Evolutionary conservation across 2,888 invertebrate species (phyloP), one percentile per base, ranked within the genome.

Genomic region (Laspeyria flexula): DNA sequence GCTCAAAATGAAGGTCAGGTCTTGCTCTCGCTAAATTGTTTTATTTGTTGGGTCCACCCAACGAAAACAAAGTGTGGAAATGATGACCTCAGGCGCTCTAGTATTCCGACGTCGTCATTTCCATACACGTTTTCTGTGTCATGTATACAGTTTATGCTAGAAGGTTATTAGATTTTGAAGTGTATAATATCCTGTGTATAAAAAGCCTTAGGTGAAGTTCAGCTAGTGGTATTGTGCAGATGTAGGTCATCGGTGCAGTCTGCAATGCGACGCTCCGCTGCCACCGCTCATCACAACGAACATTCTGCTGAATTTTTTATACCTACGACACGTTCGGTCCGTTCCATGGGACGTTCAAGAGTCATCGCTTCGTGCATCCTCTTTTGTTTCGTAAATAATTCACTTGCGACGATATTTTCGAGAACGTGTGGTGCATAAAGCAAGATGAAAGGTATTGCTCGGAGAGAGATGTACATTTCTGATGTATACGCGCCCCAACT

Each of bases 171-270:
- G n/a, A n/a, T n/a, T n/a, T n/a, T n/a, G n/a, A n/a, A n/a, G n/a
- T n/a, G n/a, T n/a, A n/a, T n/a, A n/a, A n/a, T n/a, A n/a, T n/a
- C n/a, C n/a, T 25, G 25, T 4, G 7, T 7, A 21, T 21, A 5
- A 25, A 25, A 25, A 7, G 25, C 25, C 67, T 66, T 55, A 59
- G 55, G 54, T 60, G 53, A 44, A 46, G 55, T 52, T 57, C 54
- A 42, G 45, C 40, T 13, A 44, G 49, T 47, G 60, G 69, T 65
- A 73, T 76, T 81, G 79, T 43, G 65, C 64, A 71, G 71, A 88
- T 88, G 72, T 88, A 88, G 89, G 89, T 88, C 89, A 88, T 83
- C 77, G 71, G 74, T 67, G 85, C 82, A 83, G 71, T 77, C 87
- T 88, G 89, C 88, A 88, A 70, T 89, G 89, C 89, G 88, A 68